Evolutionary conservation across 2,888 invertebrate genomes (phyloP).

Genomic region (Oscheius sp.): DNA sequence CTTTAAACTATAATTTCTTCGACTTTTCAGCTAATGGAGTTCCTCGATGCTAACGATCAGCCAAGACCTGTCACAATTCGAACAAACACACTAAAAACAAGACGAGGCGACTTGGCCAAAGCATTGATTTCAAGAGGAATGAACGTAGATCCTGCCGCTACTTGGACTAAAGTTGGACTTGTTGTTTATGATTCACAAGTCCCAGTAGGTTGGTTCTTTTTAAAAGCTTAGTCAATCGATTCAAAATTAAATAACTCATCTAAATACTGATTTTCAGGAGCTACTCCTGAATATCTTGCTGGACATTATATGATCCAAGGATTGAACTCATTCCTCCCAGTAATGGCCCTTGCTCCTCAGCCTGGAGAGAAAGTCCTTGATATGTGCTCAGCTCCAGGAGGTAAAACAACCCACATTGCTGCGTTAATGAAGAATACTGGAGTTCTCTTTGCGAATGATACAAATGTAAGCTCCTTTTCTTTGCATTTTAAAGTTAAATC

Average conservation of each 20-base stretch:
- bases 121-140: conserved; percentile 94
- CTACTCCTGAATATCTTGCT: conserved; percentile 97
- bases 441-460: conserved; percentile 92
- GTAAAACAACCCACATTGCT: conserved; percentile 95
- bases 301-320: conserved; percentile 91
- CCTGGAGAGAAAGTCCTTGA: conserved; percentile 82
- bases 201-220: conserved; percentile 79
- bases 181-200: conserved; percentile 95
- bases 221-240: not conserved
- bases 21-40: conserved; percentile 81
- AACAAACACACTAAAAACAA: conserved; percentile 87
- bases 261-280: conserved; percentile 73
- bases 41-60: conserved; percentile 93
- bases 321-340: conserved; percentile 88
- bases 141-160: conserved; percentile 95
- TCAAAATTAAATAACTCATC: not conserved
- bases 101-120: conserved; percentile 74
- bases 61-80: conserved; percentile 93
- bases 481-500: not conserved
- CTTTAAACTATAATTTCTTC: not conserved
- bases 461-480: conserved; percentile 76
- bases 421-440: conserved; percentile 94
- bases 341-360: conserved; percentile 96
- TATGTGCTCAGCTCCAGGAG: conserved; percentile 97
- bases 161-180: conserved; percentile 97